Evolutionary conservation across 2,113 vertebrate genomes (phyloP), one percentile per base, ranked within the genome.

Genomic region (Etia nguti): DNA sequence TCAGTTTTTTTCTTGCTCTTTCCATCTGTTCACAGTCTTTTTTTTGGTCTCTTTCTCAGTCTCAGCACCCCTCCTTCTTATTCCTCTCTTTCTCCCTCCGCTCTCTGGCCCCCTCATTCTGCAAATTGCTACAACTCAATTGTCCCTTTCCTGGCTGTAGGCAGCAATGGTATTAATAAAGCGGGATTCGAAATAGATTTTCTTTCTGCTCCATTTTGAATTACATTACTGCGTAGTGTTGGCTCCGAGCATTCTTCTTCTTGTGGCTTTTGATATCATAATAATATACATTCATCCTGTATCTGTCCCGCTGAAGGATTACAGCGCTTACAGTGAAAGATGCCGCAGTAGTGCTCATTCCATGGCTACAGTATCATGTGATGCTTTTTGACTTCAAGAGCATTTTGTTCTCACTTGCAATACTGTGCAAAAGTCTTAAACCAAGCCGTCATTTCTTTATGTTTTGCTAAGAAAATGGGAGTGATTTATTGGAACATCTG

Each of bases 111-210:
- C 57, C 22, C 11, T 82, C 75, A 16, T 86, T 85, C 89, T 91
- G 86, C 6, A 24, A 83, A 93, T 92, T 95, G 80, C 52, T 89
- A 82, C 87, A 89, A 52, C 43, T 81, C 87, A 52, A 73, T 94
- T 90, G 88, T 73, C 80, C 34, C 82, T 43, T 83, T 80, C 20
- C 82, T 60, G 89, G 88, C 93, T 82, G 85, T 55, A 85, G 90
- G 94, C 91, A 70, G 68, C 41, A 6, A 48, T 79, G 84, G 79
- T 92, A 90, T 94, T 95, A 95, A 94, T 93, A 88, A 90, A 91
- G 87, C 60, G 81, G 85, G 77, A 94, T 93, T 92, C 84, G 75
- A 93, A 92, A 92, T 85, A 87, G 81, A 93, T 84, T 86, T 92
- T 55, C 86, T 91, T 89, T 92, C 91, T 81, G 73, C 87, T 87